Conservation (phyloP, 2,797 vertebrate species). For the Macropodus opercularis region DNA sequence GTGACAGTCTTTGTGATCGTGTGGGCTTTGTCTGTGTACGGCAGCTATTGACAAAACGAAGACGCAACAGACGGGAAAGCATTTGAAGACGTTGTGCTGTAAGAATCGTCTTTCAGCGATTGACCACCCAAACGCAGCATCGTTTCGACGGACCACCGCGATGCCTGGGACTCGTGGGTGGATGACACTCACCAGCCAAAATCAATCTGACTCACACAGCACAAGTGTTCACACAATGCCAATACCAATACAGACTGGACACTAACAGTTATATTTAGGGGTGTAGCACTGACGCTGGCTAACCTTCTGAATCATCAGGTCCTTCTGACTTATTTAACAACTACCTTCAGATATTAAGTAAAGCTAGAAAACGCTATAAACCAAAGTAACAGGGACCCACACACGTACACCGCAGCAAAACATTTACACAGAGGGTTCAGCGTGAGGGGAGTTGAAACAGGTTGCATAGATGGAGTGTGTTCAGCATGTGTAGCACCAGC, state of each 20-base stretch:
- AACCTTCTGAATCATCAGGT: slow-evolving; percentile 42
- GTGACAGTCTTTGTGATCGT: slow-evolving; percentile 13
- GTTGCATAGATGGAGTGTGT: slow-evolving; percentile 5
- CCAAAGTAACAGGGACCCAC: background rate
- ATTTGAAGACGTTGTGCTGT: slow-evolving; percentile 15
- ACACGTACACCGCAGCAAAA: slow-evolving; percentile 3
- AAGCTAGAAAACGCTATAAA: slow-evolving; percentile 9
- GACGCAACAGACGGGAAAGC: slow-evolving; percentile 17
- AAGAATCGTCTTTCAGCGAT: slow-evolving; percentile 29
- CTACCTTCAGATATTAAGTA: slow-evolving; percentile 11
- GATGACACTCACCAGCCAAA: slow-evolving; percentile 58
- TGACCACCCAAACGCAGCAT: slow-evolving; percentile 38
- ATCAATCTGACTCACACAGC: slow-evolving; percentile 62
- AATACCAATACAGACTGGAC: slow-evolving; percentile 42
- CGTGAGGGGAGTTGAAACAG: slow-evolving; percentile 5
- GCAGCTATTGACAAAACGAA: slow-evolving; percentile 31
- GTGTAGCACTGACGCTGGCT: slow-evolving; percentile 6
- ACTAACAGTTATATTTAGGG: slow-evolving; percentile 52
- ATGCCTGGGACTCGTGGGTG: slow-evolving; percentile 54
- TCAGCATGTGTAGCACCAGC: slow-evolving; percentile 18
- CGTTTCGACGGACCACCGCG: slow-evolving; percentile 34
- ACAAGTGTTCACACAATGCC: slow-evolving; percentile 51
- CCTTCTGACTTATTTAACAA: slow-evolving; percentile 12
- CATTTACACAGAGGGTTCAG: background rate
- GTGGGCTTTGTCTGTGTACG: slow-evolving; percentile 31